These are phyloP conservation scores for Zosterops pallidus DNA, from an alignment of 2,113 vertebrate species.

Conservation along the genomic window DNA sequence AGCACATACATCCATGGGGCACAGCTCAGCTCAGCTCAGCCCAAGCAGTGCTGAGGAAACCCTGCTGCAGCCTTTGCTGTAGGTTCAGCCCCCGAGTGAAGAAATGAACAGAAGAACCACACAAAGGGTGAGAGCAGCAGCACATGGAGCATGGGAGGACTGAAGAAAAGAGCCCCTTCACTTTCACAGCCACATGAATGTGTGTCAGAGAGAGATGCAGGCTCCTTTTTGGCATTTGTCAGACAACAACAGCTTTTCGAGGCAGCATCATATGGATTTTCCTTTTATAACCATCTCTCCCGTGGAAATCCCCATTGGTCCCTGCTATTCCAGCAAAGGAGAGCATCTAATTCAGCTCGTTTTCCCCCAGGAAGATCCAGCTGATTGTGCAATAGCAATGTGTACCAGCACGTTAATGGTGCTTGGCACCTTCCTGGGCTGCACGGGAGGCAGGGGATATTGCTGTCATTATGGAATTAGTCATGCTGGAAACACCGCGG, in stretches of 20 bases:
- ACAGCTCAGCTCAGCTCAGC: too few species aligned
- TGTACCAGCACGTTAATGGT: conserved; percentile 40
- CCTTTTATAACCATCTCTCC: conserved; percentile 29
- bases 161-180: neutral
- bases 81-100: neutral
- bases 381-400: conserved; percentile 33
- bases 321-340: neutral
- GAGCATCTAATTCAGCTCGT: conserved; percentile 12
- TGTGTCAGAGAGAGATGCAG: neutral
- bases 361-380: conserved; percentile 44
- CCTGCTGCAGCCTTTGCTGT: neutral
- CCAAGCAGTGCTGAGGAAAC: neutral
- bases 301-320: neutral
- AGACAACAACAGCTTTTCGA: conserved; percentile 3
- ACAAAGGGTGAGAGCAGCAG: neutral
- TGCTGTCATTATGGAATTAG: conserved; percentile 54
- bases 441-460: conserved; percentile 47
- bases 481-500: conserved; percentile 39
- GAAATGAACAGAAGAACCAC: neutral
- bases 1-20: neutral
- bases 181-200: neutral
- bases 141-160: neutral
- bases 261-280: conserved; percentile 15
- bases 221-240: neutral
- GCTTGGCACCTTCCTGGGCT: conserved; percentile 47